phyloP scores from a whole-genome alignment of 92 coral and sea anemone species.

The Epizoanthus stellaris region DNA sequence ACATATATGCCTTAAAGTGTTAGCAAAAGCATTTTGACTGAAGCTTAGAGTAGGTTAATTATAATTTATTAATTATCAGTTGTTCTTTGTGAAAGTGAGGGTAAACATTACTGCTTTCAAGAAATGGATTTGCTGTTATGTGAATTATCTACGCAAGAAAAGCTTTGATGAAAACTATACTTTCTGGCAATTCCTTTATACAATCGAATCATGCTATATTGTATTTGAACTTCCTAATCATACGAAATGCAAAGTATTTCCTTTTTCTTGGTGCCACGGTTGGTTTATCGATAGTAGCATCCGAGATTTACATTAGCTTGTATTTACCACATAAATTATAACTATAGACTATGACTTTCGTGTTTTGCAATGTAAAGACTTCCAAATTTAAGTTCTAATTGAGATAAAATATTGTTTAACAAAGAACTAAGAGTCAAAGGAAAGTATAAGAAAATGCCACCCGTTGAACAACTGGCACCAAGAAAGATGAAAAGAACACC shows the following conservation, averaged over 20 bases:
- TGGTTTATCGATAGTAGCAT: no score
- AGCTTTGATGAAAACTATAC: no score
- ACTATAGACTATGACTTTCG: no score
- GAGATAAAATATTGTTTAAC: neutral
- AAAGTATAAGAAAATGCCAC: neutral
- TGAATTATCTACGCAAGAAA: neutral
- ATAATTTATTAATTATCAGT: constrained; percentile 3
- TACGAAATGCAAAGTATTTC: no score
- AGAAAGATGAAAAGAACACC: constrained; percentile 1
- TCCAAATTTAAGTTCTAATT: neutral
- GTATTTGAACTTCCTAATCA: no score
- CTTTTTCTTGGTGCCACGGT: no score
- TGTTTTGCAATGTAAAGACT: no score
- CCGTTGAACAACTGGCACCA: constrained; percentile 5
- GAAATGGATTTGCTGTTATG: neutral
- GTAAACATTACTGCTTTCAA: neutral
- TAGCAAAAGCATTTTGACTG: neutral
- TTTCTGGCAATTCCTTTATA: no score
- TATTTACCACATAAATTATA: no score
- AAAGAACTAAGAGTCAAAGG: neutral
- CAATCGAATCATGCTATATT: no score
- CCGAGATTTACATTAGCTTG: no score
- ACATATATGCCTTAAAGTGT: neutral
- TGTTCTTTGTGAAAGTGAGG: neutral
- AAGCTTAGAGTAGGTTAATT: neutral